Base-by-base conservation (phyloP, 30 jellyfish, hydroid and myxozoan genomes). In the Nemopilema nomurai region DNA sequence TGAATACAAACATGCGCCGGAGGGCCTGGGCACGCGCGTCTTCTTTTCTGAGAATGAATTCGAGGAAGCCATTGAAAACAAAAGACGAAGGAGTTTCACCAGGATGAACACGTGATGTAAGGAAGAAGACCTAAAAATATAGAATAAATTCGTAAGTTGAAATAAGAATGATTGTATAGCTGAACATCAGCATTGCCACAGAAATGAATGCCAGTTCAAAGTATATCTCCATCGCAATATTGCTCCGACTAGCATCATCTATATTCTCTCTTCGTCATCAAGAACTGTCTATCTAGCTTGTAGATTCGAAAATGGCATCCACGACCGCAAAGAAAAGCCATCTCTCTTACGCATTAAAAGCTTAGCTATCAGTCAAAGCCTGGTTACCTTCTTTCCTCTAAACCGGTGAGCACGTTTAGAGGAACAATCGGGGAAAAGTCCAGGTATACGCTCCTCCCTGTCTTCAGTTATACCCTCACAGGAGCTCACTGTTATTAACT, bases 31-130 rank as follows among this genome's bases (percentile, higher is more conserved):
- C 90, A 25, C 99, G 52, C 18, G 89, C 90, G 64, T 94, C 99
- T 65, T 74, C 79, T 62, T 53, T 57, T 30, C 96, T 28, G 26
- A 94, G 81, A 0, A 94, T 75, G 81, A 94, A 94, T 18, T 89
- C 90, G 7, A 94, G 74, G 66, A 94, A 94, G 0, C 99, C 99
- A 87, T 94, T 89, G 89, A 94, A 85, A 16, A 89, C 97, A 70
- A 94, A 94, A 76, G 97, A 88, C 20, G 94, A 25, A 1, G 97
- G 99, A 1, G 99, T 94, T 85, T 94, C 99, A 50, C 99, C 99
- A 0, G 99, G 99, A 62, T 94, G 99, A n/a, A 94, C 99, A 7
- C 99, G 97, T 28, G 98, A 90, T 0, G 92, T 83, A 28, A 94
- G 29, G 63, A 94, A 94, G 62, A 89, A 75, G 22, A 94, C 95